Percentiles rank a stretch among this genome's conserved stretches.
phyloP scores from a whole-genome alignment of 2,113 vertebrate genomes.

The Pavo muticus region DNA sequence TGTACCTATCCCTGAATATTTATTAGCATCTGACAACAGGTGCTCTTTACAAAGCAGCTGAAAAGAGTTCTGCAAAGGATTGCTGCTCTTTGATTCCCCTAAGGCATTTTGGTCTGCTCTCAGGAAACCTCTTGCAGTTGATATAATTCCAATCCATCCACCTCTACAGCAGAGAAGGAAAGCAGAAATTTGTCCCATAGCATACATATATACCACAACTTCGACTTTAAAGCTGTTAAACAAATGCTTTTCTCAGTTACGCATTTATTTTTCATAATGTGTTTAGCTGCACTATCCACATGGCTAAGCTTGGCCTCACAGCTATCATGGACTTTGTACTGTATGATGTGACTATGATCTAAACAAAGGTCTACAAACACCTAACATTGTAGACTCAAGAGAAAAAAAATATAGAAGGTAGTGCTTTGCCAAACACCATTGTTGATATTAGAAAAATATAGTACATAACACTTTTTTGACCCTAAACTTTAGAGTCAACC shows the following conservation, averaged over 20 bases:
- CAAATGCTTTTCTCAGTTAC: not conserved
- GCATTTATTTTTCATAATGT: not conserved
- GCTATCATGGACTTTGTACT: not conserved
- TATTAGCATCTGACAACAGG: not conserved
- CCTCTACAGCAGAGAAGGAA: not conserved
- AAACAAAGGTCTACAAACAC: not conserved
- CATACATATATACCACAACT: not conserved
- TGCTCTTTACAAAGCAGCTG: not conserved
- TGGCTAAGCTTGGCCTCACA: not conserved
- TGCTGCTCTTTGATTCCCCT: not conserved
- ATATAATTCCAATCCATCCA: not conserved
- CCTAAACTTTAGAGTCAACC: constrained; percentile 17
- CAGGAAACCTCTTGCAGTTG: not conserved
- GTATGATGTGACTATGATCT: not conserved
- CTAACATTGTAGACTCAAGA: not conserved
- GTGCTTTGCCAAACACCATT: not conserved
- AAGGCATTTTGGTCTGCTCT: not conserved
- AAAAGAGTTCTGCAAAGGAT: not conserved
- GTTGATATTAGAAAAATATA: not conserved
- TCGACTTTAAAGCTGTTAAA: not conserved
- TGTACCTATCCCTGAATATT: not conserved
- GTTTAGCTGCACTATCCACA: not conserved
- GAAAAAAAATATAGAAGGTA: not conserved
- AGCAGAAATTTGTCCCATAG: not conserved
- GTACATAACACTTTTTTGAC: constrained; percentile 27